A percentile compares a stretch with the other conserved stretches of the same genome.
Evolutionary conservation across 2,888 invertebrate genomes (phyloP).

Genomic region (Clistopyga incitator): DNA sequence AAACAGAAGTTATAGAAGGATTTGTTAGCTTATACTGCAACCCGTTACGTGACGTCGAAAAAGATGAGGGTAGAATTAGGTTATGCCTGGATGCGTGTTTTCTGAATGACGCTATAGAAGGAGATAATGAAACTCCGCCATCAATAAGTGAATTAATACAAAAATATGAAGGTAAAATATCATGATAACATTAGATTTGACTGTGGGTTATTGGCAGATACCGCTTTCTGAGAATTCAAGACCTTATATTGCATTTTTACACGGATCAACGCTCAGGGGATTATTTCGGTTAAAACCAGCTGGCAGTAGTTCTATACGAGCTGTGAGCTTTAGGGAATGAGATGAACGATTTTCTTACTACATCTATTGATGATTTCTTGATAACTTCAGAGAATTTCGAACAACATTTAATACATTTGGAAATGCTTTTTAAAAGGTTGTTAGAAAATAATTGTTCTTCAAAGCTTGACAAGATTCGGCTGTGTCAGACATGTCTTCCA

Average conservation of each 20-base stretch:
- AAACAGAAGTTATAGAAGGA: constrained; percentile 71
- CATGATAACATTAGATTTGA: constrained; percentile 8
- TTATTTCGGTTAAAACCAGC: constrained; percentile 20
- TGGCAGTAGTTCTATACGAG: constrained; percentile 4
- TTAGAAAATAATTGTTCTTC: constrained; percentile 68
- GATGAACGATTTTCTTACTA: not conserved
- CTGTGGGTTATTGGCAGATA: not conserved
- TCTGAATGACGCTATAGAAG: constrained; percentile 73
- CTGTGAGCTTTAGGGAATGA: constrained; percentile 7
- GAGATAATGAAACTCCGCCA: too few species aligned
- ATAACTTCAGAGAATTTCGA: not conserved
- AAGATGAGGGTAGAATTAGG: constrained; percentile 74
- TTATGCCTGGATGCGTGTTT: constrained; percentile 76
- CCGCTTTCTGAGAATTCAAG: not conserved
- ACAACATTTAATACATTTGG: constrained; percentile 58
- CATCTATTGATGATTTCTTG: not conserved
- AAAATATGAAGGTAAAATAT: constrained; percentile 10
- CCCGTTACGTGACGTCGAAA: constrained; percentile 73
- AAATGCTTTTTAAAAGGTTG: constrained; percentile 65
- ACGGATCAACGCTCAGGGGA: not conserved
- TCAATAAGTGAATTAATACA: constrained; percentile 4
- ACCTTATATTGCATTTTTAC: constrained; percentile 8
- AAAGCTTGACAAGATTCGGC: not conserved
- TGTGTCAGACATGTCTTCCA: not conserved
- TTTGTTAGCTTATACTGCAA: constrained; percentile 72